Base-by-base conservation (phyloP, 2,113 vertebrate genomes). In the Rhea pennata region DNA sequence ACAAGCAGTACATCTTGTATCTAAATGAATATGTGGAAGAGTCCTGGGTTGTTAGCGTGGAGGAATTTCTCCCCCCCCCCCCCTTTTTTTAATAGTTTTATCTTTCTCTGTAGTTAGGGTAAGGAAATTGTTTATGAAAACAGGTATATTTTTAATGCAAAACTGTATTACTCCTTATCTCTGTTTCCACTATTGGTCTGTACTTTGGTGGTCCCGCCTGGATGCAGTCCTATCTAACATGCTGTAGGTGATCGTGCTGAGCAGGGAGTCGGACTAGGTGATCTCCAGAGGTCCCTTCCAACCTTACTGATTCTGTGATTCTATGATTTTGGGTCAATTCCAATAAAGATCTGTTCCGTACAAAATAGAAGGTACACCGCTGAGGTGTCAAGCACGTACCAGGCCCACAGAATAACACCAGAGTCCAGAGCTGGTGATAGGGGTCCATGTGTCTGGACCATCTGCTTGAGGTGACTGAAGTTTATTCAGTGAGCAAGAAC, bases 1-100 rank as follows among this genome's bases (percentile, higher is more conserved):
- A 15, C 33, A 66, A 58, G 51, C 8, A 5, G 0, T 0, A 5
- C 56, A 8, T 77, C 10, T 80, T 0, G 0, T 80, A 36, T 86
- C 33, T 5, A 76, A 79, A 73, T 29, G 17, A 83, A 26, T 69
- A 4, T 9, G 12, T 21, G 19, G 27, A 69, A 85, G 51, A 73
- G 29, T 58, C 15, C 16, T 31, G 8, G 56, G 56, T 58, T 72
- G 17, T 19, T 54, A 29, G 36, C 3, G 5, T 11, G 16, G 88
- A 85, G 59, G 59, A 51, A 6, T 89, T 88, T 50, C 17, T 5
- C 10, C 36, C 12, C 73, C 9, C 46, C 17, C 4, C 10, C 40
- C 12, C 73, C 9, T 6, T 20, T 85, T 93, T 58, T 36, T 24
- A 66, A 9, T 36, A 36, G 36, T 36, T 91, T 89, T 15, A 3